Evolutionary conservation across 2,113 vertebrate species (phyloP).

Genomic region (Tapirus terrestris): DNA sequence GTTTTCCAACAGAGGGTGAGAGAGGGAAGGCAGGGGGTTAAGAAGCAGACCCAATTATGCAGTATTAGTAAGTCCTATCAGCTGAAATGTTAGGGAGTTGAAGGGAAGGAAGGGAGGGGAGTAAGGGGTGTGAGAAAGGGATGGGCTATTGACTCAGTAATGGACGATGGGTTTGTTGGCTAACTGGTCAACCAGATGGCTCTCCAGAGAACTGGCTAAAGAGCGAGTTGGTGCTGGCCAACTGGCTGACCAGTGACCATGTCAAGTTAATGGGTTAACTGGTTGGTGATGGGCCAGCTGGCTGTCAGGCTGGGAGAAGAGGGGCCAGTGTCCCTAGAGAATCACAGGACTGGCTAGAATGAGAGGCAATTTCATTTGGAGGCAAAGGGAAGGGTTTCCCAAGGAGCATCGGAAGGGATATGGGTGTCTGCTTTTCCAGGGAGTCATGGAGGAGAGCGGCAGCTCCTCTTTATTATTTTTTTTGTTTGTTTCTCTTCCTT

Average conservation of each 20-base stretch:
- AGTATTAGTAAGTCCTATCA: constrained; percentile 84
- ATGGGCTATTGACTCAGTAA: not conserved
- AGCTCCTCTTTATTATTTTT: not conserved
- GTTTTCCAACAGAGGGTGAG: constrained; percentile 79
- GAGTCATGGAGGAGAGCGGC: not conserved
- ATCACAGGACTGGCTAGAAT: constrained; percentile 18
- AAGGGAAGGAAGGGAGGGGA: not conserved
- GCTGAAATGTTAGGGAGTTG: constrained; percentile 67
- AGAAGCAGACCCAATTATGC: constrained; percentile 84
- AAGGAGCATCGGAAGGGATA: not conserved
- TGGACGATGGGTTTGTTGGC: constrained; percentile 26
- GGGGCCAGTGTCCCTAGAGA: not conserved
- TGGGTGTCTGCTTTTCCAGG: constrained; percentile 56
- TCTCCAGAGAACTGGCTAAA: constrained; percentile 50
- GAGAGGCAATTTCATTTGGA: not conserved
- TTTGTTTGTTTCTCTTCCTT: constrained; percentile 44
- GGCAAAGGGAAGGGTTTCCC: not conserved
- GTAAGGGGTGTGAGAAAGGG: constrained; percentile 29
- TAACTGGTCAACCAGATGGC: constrained; percentile 73
- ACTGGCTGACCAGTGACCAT: constrained; percentile 57
- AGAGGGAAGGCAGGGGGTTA: constrained; percentile 76
- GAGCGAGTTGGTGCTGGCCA: constrained; percentile 34
- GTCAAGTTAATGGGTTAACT: constrained; percentile 57
- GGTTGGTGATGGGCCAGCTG: constrained; percentile 55
- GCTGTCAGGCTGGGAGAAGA: constrained; percentile 40